Conservation (phyloP, 2,113 vertebrate genomes). For the Zingel zingel region DNA sequence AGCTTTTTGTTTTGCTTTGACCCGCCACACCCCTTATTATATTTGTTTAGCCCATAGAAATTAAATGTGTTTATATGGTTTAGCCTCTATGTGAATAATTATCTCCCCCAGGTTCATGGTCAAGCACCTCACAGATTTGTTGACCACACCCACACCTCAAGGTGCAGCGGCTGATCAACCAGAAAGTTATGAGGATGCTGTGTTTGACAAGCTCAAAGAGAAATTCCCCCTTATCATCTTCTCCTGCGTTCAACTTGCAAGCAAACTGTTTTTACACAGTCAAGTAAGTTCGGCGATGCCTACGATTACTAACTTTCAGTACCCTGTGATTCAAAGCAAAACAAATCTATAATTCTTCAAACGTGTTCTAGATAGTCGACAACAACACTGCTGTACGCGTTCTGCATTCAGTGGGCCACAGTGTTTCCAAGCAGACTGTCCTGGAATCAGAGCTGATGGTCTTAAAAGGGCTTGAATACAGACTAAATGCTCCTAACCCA, state of each 20-base stretch:
- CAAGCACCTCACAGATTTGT: conserved; percentile 83
- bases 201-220: conserved; percentile 79
- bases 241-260: conserved; percentile 92
- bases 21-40: neutral
- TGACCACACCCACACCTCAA: conserved; percentile 41
- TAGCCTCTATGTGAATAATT: neutral
- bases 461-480: conserved; percentile 90
- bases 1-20: neutral
- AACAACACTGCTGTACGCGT: conserved; percentile 86
- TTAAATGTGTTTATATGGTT: neutral
- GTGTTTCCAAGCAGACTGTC: conserved; percentile 86
- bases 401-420: conserved; percentile 85
- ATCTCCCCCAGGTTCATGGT: conserved; percentile 89
- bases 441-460: conserved; percentile 90
- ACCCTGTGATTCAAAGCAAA: neutral
- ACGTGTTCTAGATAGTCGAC: conserved; percentile 84
- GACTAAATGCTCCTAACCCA: conserved; percentile 88
- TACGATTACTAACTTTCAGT: neutral
- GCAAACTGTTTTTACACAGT: conserved; percentile 90
- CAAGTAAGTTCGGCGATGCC: conserved; percentile 79
- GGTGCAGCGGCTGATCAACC: neutral
- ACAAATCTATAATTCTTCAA: neutral
- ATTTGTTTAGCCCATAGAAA: neutral
- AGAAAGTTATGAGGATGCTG: conserved; percentile 67
- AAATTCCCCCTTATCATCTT: conserved; percentile 87